Percentiles rank a stretch among this genome's conserved stretches.
Conservation (phyloP, 2,888 invertebrate species). For the Mesorhabditis sp. region DNA sequence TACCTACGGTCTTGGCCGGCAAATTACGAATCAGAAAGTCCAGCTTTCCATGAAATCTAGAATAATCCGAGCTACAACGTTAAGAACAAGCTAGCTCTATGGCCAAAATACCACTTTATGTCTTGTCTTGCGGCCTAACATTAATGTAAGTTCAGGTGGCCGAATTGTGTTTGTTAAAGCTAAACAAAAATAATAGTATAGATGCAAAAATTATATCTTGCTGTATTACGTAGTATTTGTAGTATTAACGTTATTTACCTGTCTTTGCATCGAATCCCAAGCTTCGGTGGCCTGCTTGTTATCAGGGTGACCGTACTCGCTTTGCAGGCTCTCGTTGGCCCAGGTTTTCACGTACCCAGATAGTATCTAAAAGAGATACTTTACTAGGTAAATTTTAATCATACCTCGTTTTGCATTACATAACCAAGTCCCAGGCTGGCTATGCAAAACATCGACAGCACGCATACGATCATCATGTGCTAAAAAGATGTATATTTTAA, state of each 20-base stretch:
- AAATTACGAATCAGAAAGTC: too few species aligned
- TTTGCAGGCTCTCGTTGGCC: background rate
- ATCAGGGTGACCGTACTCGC: background rate
- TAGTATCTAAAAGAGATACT: background rate
- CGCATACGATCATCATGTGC: background rate
- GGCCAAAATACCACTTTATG: too few species aligned
- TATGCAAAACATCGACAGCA: background rate
- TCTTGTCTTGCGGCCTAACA: too few species aligned
- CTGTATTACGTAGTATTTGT: too few species aligned
- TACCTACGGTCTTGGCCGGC: too few species aligned
- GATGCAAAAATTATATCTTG: too few species aligned
- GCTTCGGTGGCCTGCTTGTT: background rate
- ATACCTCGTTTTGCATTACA: background rate
- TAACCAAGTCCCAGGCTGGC: background rate
- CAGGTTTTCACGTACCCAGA: background rate
- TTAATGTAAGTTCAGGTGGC: too few species aligned
- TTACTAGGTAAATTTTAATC: background rate
- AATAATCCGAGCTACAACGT: too few species aligned
- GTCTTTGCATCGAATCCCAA: background rate
- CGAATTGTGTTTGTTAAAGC: too few species aligned
- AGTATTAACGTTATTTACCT: background rate
- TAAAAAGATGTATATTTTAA: background rate
- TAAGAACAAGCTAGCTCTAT: too few species aligned
- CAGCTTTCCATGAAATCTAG: too few species aligned
- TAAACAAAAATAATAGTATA: too few species aligned